Percentiles rank a stretch among this genome's conserved stretches.
Evolutionary conservation across 37 sponge, comb jelly and placozoan species (phyloP).

Genomic region (Geodia barretti): DNA sequence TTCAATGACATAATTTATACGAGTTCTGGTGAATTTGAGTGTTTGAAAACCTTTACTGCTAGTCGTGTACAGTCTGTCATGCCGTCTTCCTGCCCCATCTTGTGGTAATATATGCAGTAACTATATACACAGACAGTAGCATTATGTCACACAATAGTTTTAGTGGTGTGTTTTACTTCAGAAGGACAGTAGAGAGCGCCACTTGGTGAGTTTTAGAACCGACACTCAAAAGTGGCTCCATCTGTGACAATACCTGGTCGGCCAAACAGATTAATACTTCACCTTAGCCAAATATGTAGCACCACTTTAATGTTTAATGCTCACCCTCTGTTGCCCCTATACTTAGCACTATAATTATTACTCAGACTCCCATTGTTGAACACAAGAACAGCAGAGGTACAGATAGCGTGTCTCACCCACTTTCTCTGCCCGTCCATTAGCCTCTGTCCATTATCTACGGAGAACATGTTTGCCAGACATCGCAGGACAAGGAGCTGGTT

Average conservation of each 20-base stretch:
- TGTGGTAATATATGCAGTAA: constrained; percentile 48
- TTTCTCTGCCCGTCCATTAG: constrained; percentile 31
- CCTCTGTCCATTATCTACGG: constrained; percentile 11
- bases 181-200: constrained; percentile 61
- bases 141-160: not conserved
- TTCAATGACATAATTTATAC: no score
- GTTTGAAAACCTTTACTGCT: not conserved
- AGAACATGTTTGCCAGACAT: constrained; percentile 60
- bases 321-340: no score
- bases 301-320: no score
- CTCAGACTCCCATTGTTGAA: no score
- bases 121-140: constrained; percentile 17
- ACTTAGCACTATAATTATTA: no score
- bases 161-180: constrained; percentile 51
- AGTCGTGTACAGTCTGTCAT: constrained; percentile 9
- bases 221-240: constrained; percentile 8
- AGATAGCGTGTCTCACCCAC: constrained; percentile 1
- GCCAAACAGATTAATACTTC: no score
- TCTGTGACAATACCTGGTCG: constrained; percentile 34
- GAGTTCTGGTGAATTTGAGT: no score
- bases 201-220: constrained; percentile 54
- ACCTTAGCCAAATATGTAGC: no score
- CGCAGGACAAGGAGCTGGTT: constrained; percentile 65
- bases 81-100: not conserved
- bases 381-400: no score